These are phyloP conservation scores for Trichonephila clavata DNA, from an alignment of 1,140 invertebrate species.

Conservation along the genomic window DNA sequence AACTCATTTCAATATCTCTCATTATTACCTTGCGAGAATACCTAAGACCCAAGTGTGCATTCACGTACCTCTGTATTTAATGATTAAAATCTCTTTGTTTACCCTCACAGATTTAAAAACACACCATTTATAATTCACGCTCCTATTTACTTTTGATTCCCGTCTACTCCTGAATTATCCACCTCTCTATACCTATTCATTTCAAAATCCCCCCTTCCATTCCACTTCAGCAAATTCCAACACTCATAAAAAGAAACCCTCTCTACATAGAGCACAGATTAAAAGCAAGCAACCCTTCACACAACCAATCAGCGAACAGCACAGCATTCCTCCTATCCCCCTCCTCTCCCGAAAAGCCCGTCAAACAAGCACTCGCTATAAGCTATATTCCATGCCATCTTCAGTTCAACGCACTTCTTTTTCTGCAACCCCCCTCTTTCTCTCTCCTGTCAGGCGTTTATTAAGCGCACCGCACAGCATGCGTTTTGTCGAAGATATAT, in stretches of 20 bases:
- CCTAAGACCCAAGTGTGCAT: no score
- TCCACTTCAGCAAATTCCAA: not conserved
- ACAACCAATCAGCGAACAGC: not conserved
- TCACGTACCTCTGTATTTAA: no score
- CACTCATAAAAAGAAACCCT: not conserved
- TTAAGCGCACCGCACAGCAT: conserved; percentile 3
- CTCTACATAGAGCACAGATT: not conserved
- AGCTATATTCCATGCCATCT: not conserved
- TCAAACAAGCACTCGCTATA: not conserved
- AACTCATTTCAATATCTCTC: no score
- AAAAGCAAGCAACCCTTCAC: not conserved
- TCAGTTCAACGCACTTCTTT: conserved; percentile 24
- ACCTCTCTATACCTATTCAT: not conserved
- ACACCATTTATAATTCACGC: no score
- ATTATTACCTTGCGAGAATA: no score
- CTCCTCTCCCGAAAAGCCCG: not conserved
- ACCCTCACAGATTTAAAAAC: no score
- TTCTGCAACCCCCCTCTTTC: not conserved
- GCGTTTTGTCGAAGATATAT: conserved; percentile 34
- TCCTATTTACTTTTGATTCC: not conserved
- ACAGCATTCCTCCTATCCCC: not conserved
- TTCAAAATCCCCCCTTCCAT: not conserved
- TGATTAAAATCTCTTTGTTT: no score
- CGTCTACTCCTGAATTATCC: not conserved
- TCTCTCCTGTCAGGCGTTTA: not conserved